phyloP scores from a whole-genome alignment of 2,113 vertebrate genomes.

The Desmodus rotundus region DNA sequence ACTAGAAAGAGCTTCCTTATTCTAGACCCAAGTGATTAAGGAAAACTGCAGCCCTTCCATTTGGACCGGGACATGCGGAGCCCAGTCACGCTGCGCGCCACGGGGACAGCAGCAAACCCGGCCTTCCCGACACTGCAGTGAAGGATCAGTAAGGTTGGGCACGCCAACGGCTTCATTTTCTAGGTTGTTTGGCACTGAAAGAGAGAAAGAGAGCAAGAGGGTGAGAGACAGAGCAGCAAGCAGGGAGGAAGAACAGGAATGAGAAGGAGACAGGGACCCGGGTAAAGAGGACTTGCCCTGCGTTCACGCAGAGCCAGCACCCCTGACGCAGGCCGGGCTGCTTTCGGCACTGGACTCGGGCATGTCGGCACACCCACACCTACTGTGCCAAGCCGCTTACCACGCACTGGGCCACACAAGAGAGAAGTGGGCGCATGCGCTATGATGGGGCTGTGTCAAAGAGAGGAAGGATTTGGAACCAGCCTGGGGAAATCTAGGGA shows the following conservation, averaged over 20 bases:
- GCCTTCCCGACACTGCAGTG: too few relatives aligned
- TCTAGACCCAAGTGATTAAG: background rate
- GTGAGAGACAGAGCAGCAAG: background rate
- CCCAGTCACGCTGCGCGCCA: background rate
- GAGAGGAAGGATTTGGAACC: background rate
- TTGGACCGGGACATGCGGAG: accelerated
- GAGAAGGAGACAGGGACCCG: background rate
- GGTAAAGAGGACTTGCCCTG: background rate
- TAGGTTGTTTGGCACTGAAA: background rate
- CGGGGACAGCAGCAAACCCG: accelerated
- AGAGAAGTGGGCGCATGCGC: background rate
- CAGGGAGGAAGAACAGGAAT: background rate
- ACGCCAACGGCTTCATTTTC: background rate
- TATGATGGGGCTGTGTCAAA: background rate
- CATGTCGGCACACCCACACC: background rate
- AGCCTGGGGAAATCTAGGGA: background rate
- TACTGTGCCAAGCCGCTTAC: background rate
- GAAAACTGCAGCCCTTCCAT: background rate
- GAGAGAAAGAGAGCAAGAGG: background rate
- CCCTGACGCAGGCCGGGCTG: background rate
- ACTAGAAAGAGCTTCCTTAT: background rate
- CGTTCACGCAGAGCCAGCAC: background rate
- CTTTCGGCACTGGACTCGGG: background rate
- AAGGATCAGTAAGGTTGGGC: background rate
- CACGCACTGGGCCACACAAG: background rate